Base-by-base conservation (phyloP, 1,140 invertebrate species). In the Zaprionus capensis region DNA sequence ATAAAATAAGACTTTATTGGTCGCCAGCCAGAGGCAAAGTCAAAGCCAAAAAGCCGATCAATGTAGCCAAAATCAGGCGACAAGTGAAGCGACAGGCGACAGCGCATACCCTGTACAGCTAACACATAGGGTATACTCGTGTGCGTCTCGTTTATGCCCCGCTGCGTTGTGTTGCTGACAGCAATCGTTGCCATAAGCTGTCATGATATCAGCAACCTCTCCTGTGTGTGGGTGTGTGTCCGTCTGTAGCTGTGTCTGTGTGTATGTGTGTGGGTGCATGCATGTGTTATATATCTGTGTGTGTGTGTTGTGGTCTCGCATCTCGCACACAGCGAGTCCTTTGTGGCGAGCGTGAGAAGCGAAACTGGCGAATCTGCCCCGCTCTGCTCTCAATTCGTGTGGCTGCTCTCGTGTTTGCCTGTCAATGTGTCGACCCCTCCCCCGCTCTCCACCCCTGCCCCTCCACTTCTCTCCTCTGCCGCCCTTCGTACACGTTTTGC, bases 1-100 rank as follows among this genome's bases (percentile, higher is more conserved):
- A 90, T 85, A 90, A 91, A 90, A 90, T 90, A 90, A 90, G 85
- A 90, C 86, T 90, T 90, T 90, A 90, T 90, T 84, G 85, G 81
- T 80, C 78, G 83, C 41, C 9, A 62, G 62, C 59, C 68, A 71
- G 49, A 70, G 67, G 17, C 53, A 56, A 31, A 71, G 59, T 26
- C 69, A 70, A 36, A 68, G 57, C 59, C 66, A 69, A 80, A 84
- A 88, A 88, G 84, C 84, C 78, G 83, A 76, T 76, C 71, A 78
- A 75, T 65, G 49, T n/a, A 58, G 57, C 56, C 31, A 34, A 56
- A 63, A 77, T 26, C 58, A 49, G 28, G 22, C 56, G 69, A 63
- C 75, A 77, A 77, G 64, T 63, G 41, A 51, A 34, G 28, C 49
- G 31, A 12, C 14, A 44, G 26, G 26, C 26, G 26, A 34, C 31